A percentile compares a stretch with the other conserved stretches of the same genome.
Evolutionary conservation across 2,113 vertebrate genomes (phyloP).

Genomic region (Eonycteris spelaea): DNA sequence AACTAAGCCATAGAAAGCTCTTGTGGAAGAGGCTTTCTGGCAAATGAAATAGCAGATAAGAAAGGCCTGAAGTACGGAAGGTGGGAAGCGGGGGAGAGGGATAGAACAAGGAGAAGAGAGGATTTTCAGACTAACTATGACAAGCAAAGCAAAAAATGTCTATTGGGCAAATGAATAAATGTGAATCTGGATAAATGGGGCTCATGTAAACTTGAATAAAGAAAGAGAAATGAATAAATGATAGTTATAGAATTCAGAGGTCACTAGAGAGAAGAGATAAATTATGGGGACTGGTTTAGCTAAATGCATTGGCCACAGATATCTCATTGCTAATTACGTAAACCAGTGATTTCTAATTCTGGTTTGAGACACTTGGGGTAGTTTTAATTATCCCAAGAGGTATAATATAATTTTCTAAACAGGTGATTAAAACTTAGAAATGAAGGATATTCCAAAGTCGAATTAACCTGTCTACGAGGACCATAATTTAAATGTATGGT

Average conservation of each 20-base stretch:
- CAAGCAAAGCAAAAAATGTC: not conserved
- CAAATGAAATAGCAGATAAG: not conserved
- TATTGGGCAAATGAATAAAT: not conserved
- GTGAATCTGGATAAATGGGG: not conserved
- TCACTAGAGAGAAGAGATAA: not conserved
- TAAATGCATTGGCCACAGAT: not conserved
- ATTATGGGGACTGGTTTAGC: not conserved
- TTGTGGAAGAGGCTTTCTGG: not conserved
- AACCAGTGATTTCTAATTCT: slow-evolving; percentile 38
- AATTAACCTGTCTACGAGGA: not conserved
- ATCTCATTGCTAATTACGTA: not conserved
- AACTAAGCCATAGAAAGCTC: not conserved
- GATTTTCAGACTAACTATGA: not conserved
- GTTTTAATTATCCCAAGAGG: slow-evolving; percentile 39
- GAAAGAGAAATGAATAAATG: not conserved
- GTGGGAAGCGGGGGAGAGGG: rapidly evolving
- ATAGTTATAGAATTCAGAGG: not conserved
- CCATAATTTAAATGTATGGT: slow-evolving; percentile 9
- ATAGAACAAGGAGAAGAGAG: not conserved
- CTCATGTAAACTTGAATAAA: not conserved
- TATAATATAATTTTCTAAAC: slow-evolving; percentile 35
- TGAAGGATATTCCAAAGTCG: slow-evolving; percentile 16
- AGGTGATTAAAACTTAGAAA: slow-evolving; percentile 41
- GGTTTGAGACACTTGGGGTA: not conserved
- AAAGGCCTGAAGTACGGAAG: not conserved